Percentiles rank a stretch among this genome's conserved stretches.
Conservation (phyloP, 2,888 invertebrate species). For the Heteropelma amictum region DNA sequence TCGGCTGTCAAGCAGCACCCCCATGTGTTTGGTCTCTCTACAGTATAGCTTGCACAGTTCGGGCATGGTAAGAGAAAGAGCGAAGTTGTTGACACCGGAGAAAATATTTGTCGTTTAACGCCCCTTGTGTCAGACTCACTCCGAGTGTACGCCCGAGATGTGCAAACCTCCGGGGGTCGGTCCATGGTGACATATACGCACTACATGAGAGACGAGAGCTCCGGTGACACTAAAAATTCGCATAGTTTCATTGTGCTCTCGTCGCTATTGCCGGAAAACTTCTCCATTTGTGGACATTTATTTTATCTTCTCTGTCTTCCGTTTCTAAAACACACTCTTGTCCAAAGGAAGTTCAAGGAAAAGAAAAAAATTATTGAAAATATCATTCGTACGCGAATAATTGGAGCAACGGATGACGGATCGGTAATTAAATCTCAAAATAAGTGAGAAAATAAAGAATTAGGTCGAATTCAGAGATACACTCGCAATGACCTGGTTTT, state of each 20-base stretch:
- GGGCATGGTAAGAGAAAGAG: not conserved
- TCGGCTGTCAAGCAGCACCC: constrained; percentile 67
- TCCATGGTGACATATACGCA: constrained; percentile 25
- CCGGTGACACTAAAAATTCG: constrained; percentile 42
- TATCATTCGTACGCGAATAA: too few relatives aligned
- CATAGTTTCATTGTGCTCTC: constrained; percentile 1
- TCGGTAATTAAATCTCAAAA: too few relatives aligned
- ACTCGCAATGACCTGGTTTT: too few relatives aligned
- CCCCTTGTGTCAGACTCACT: constrained; percentile 47
- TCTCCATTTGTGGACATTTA: not conserved
- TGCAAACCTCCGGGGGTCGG: constrained; percentile 24
- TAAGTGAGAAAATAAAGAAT: too few relatives aligned
- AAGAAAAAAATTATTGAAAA: too few relatives aligned
- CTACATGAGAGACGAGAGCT: constrained; percentile 11
- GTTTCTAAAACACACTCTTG: too few relatives aligned
- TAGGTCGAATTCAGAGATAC: too few relatives aligned
- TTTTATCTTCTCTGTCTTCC: not conserved
- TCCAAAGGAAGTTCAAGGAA: too few relatives aligned
- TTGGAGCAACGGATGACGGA: too few relatives aligned
- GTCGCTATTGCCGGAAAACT: constrained; percentile 21
- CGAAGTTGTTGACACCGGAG: constrained; percentile 60
- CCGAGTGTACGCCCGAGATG: constrained; percentile 38
- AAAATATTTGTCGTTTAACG: constrained; percentile 72
- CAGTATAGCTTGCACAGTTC: constrained; percentile 7
- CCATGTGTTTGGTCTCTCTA: constrained; percentile 49